Conservation (phyloP, 2,113 vertebrate genomes). For the Entosphenus tridentatus region DNA sequence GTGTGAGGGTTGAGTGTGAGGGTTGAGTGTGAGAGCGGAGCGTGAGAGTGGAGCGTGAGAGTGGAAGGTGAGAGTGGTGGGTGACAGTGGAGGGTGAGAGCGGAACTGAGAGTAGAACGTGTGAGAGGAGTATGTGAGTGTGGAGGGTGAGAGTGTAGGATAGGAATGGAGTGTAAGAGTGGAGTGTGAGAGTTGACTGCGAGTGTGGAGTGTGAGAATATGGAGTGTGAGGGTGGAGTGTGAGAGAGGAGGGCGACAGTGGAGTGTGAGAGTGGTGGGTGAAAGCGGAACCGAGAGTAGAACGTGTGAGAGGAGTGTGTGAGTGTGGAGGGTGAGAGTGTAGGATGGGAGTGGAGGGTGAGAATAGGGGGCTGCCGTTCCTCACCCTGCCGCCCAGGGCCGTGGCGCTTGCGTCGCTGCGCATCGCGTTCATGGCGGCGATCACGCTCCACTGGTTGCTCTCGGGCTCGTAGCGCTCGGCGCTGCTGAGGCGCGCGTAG, state of each 20-base stretch:
- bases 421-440: constrained; percentile 32
- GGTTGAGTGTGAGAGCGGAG: no score
- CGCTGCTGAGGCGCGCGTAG: constrained; percentile 28
- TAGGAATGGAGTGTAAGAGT: no score
- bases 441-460: constrained; percentile 45
- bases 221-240: neutral
- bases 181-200: no score
- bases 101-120: no score
- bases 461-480: constrained; percentile 30
- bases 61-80: neutral
- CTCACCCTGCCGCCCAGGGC: constrained; percentile 18
- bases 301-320: neutral
- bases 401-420: constrained; percentile 36
- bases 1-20: no score
- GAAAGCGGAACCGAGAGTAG: neutral
- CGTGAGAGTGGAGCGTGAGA: neutral
- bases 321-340: neutral
- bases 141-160: no score
- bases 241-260: neutral
- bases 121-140: no score
- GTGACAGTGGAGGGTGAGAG: no score
- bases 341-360: neutral
- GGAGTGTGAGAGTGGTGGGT: neutral
- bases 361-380: neutral
- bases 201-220: no score